Base-by-base conservation (phyloP, 1,140 invertebrate species). In the Brachionus angularis region DNA sequence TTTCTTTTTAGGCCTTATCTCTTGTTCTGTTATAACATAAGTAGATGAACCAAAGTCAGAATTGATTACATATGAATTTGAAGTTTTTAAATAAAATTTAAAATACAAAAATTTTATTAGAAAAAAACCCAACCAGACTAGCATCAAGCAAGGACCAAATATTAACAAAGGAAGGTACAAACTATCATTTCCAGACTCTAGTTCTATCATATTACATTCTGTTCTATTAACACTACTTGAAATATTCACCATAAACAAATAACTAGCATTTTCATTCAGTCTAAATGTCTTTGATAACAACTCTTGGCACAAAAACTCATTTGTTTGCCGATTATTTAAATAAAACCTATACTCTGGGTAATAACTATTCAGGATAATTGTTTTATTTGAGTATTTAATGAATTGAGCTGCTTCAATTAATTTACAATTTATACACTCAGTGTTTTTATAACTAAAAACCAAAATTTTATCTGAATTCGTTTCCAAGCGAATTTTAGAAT, bases 251-350 rank as follows among this genome's bases (percentile, higher is more conserved):
- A n/a, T n/a, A n/a, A n/a, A n/a, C n/a, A n/a, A n/a, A n/a, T n/a
- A n/a, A n/a, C n/a, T 58, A 29, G 53, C 36, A 2, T 58, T 58
- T 58, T 58, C 53, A 14, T 58, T 58, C 39, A 58, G 39, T 39
- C 12, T 5, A 1, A 58, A 1, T 16, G 21, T 4, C 14, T 58
- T 39, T 58, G 21, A 21, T 1, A 21, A 39, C 8, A 58, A 3
- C 14, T 31, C 21, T 29, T 25, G 3, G n/a, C 53, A 58, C 12
- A 58, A 5, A 1, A 23, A 18, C 39, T 58, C 33, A 39, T 58
- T 39, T 7, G 33, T 39, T 3, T 10, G 36, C 23, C 8, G 12
- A 39, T 42, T 58, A n/a, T n/a, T 58, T 21, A 58, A 39, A 10
- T 42, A 39, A 25, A 58, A 21, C 25, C 14, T 39, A 58, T 58